Conservation (phyloP, 2,113 vertebrate species). For the Aegotheles bennettii region DNA sequence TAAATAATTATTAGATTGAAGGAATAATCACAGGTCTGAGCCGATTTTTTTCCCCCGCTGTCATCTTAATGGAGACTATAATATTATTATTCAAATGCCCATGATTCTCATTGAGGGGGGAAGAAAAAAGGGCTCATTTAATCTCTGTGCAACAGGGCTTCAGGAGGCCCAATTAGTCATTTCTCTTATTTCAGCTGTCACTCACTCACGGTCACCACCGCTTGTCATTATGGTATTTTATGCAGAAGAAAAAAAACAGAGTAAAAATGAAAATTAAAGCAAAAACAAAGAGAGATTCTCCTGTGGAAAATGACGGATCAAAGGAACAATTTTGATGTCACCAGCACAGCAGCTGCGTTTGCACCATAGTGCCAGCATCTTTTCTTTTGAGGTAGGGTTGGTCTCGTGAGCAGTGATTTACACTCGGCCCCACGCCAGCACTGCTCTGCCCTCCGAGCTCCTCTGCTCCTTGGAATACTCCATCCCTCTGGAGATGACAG, state of each 20-base stretch:
- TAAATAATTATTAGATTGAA: conserved; percentile 86
- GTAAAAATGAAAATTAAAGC: conserved; percentile 24
- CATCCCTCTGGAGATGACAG: background rate
- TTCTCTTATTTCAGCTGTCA: conserved; percentile 85
- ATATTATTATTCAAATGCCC: conserved; percentile 87
- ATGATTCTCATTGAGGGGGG: conserved; percentile 71
- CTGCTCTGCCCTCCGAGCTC: fast-evolving
- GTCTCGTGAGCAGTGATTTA: background rate
- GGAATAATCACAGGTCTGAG: conserved; percentile 82
- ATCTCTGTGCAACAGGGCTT: conserved; percentile 72
- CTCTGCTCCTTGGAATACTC: background rate
- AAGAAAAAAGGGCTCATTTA: conserved; percentile 69
- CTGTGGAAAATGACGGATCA: conserved; percentile 51
- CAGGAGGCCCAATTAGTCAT: conserved; percentile 74
- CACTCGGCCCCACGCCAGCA: fast-evolving
- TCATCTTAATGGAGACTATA: conserved; percentile 79
- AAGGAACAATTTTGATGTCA: conserved; percentile 74
- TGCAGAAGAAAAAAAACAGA: background rate
- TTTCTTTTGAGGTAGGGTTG: background rate
- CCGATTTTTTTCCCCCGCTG: conserved; percentile 73
- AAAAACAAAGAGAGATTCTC: conserved; percentile 30
- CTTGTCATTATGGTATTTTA: conserved; percentile 84
- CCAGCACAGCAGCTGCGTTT: conserved; percentile 44
- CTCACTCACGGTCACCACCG: conserved; percentile 72
- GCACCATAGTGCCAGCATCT: background rate